Evolutionary conservation across 2,797 vertebrate species (phyloP).

Genomic region (Myotis planiceps): DNA sequence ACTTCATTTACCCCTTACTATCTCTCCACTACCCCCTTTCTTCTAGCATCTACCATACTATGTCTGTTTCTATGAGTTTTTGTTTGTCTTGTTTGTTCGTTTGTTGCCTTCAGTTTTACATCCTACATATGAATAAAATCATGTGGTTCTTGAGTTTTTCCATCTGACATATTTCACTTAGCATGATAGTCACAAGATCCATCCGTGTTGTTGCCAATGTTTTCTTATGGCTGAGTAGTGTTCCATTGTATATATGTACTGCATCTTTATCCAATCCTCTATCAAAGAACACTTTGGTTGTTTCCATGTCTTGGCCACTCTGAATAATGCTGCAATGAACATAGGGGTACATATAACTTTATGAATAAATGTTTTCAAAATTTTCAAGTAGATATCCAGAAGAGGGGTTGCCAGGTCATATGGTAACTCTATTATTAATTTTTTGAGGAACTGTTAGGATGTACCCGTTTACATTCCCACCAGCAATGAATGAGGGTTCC

Average conservation of each 20-base stretch:
- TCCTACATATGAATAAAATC: background rate
- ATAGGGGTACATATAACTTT: background rate
- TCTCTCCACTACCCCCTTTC: background rate
- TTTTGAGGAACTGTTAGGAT: background rate
- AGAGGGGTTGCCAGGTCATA: background rate
- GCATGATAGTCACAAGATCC: background rate
- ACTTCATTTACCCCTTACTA: background rate
- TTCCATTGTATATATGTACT: background rate
- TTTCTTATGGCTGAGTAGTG: background rate
- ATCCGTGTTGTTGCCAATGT: background rate
- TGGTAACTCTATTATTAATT: background rate
- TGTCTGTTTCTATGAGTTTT: background rate
- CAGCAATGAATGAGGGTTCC: too few species aligned
- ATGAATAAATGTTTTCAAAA: background rate
- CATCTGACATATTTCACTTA: background rate
- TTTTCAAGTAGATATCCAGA: background rate
- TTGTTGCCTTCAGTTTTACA: background rate
- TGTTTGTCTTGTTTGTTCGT: background rate
- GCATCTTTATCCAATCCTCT: background rate
- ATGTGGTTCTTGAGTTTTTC: background rate
- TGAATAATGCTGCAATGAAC: background rate
- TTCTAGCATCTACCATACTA: background rate
- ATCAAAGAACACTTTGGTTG: background rate
- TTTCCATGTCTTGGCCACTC: background rate
- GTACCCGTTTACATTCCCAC: too few species aligned